Percentiles rank a stretch among this genome's conserved stretches.
Conservation (phyloP, 2,113 vertebrate species). For the Synodontis membranacea region DNA sequence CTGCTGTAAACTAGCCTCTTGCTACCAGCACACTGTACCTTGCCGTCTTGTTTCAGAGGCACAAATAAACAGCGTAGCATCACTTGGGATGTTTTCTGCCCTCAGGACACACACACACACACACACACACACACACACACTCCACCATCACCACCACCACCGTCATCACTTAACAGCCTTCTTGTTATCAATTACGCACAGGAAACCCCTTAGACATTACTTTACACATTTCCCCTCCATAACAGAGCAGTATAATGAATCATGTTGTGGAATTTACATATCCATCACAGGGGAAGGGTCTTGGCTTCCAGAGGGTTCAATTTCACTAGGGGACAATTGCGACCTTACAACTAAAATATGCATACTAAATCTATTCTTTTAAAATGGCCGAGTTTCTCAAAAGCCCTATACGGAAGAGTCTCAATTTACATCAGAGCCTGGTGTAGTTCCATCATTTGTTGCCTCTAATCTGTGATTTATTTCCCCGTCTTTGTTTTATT, state of each 20-base stretch:
- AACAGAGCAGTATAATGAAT: neutral
- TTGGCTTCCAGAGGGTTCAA: too few relatives aligned
- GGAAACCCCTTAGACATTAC: neutral
- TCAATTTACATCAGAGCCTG: neutral
- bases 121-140: constrained; percentile 28
- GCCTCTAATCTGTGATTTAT: neutral
- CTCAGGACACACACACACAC: constrained; percentile 33
- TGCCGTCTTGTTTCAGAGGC: constrained; percentile 10
- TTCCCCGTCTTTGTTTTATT: neutral
- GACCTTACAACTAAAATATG: neutral
- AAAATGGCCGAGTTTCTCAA: neutral
- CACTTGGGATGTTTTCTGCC: constrained; percentile 7
- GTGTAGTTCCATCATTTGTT: neutral
- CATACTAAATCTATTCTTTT: neutral
- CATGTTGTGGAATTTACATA: too few relatives aligned
- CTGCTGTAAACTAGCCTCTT: constrained; percentile 30
- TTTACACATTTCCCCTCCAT: neutral
- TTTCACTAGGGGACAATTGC: neutral
- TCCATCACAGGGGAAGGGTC: too few relatives aligned
- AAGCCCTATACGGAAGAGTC: neutral
- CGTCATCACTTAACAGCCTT: neutral
- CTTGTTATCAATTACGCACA: constrained; percentile 25
- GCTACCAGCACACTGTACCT: neutral
- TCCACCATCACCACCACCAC: neutral
- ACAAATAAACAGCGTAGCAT: neutral